Base-by-base conservation (phyloP, 2,797 vertebrate genomes). In the Sarcoramphus papa region DNA sequence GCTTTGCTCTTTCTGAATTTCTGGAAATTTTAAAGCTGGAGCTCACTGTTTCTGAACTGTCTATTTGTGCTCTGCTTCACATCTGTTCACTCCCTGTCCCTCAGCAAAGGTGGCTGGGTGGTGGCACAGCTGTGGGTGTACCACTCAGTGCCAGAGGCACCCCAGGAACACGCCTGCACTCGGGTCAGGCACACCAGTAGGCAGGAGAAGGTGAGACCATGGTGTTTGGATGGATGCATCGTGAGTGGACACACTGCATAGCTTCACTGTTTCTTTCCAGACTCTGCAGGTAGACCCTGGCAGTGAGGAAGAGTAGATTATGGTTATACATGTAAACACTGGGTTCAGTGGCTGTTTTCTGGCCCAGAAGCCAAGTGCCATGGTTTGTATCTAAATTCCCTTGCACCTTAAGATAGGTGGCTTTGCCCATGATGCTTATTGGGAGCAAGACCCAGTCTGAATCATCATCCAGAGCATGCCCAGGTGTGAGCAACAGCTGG, bases 161-260 rank as follows among this genome's bases (percentile, higher is more conserved):
- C 25, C 30, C 23, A 43, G 9, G 25, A 35, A 56, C 13, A 8
- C 8, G 18, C 7, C 5, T 48, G 31, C 20, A 1, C 31, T n/a
- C 0, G 1, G 30, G 7, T 28, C 33, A 50, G 53, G 11, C 14
- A 35, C 20, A 8, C 13, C 24, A 37, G 63, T 0, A 2, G n/a
- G 33, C 16, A 50, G 41, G 12, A 70, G 13, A 22, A 62, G 16
- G 22, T 17, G 22, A 40, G 15, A 21, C 11, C 6, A 4, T 1
- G 5, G 3, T 16, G 10, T 51, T 19, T 56, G 68, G 14, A 41
- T 1, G 3, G 31, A 31, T 6, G 9, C 16, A 18, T 2, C 2
- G 3, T 4, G 25, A n/a, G 9, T 4, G 12, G 33, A 28, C 24
- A 20, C 17, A 12, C 5, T 23, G 7, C 7, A 12, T 9, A 56